Conservation (phyloP, 2,888 invertebrate genomes). For the Pantelozetes paolii region DNA sequence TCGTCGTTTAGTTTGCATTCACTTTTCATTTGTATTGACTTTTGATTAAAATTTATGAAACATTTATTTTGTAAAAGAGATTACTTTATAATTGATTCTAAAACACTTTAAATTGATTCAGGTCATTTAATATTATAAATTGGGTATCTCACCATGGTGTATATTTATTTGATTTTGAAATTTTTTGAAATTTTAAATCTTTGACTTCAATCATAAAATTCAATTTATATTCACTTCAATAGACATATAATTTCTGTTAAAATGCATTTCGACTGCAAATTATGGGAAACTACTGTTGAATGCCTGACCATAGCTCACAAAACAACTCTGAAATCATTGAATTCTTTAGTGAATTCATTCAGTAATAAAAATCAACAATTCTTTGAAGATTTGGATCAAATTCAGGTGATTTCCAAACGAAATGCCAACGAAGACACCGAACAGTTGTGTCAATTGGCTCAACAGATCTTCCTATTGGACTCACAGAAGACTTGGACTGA, state of each 20-base stretch:
- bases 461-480: slow-evolving; percentile 38
- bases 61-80: no score
- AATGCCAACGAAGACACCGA: slow-evolving; percentile 7
- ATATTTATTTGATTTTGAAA: no score
- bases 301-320: slow-evolving; percentile 9
- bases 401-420: slow-evolving; percentile 27
- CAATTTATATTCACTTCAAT: no score
- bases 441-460: slow-evolving; percentile 19
- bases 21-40: no score
- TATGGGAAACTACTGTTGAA: slow-evolving; percentile 21
- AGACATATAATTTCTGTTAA: not conserved
- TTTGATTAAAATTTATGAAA: no score
- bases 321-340: slow-evolving; percentile 3
- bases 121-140: no score
- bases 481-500: not conserved
- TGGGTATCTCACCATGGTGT: no score
- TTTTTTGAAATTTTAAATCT: no score
- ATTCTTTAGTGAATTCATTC: slow-evolving; percentile 11
- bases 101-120: no score
- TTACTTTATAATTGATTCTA: no score
- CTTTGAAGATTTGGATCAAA: slow-evolving; percentile 36
- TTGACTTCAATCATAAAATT: no score
- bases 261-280: slow-evolving; percentile 8
- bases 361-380: slow-evolving; percentile 30
- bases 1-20: no score